phyloP scores from a whole-genome alignment of 2,113 vertebrate species.

The Sisor rabdophorus region DNA sequence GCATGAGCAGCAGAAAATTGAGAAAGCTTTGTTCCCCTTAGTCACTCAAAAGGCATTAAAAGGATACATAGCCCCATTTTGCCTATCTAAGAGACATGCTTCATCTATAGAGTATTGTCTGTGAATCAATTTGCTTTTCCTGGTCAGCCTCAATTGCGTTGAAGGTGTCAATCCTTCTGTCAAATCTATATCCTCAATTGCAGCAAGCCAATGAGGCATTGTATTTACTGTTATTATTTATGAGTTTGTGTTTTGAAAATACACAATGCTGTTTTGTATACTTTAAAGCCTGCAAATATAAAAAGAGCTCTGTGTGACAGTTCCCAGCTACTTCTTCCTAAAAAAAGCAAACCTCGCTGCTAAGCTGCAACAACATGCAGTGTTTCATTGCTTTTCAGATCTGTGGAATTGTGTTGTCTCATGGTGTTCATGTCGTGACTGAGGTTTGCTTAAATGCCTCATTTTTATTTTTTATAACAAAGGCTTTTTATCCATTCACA shows the following conservation, averaged over 20 bases:
- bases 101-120: conserved; percentile 52
- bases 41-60: conserved; percentile 50
- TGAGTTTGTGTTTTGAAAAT: conserved; percentile 23
- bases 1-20: conserved; percentile 59
- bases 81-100: conserved; percentile 53
- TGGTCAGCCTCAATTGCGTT: conserved; percentile 32
- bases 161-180: conserved; percentile 34
- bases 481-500: conserved; percentile 52
- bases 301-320: conserved; percentile 20
- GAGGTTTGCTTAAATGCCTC: conserved; percentile 57
- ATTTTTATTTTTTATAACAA: conserved; percentile 56
- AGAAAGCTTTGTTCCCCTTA: conserved; percentile 61
- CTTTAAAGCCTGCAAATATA: conserved; percentile 32
- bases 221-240: conserved; percentile 35
- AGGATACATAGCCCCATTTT: conserved; percentile 39
- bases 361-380: conserved; percentile 53
- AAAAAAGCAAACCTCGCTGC: conserved; percentile 56
- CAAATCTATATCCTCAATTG: conserved; percentile 3
- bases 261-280: conserved; percentile 17
- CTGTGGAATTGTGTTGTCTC: conserved; percentile 52
- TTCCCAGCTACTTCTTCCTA: conserved; percentile 61
- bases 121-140: conserved; percentile 43
- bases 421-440: conserved; percentile 59
- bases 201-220: conserved; percentile 17
- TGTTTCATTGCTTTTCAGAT: conserved; percentile 52